Conservation (phyloP, 1,140 invertebrate genomes). For the Philaenus spumarius region DNA sequence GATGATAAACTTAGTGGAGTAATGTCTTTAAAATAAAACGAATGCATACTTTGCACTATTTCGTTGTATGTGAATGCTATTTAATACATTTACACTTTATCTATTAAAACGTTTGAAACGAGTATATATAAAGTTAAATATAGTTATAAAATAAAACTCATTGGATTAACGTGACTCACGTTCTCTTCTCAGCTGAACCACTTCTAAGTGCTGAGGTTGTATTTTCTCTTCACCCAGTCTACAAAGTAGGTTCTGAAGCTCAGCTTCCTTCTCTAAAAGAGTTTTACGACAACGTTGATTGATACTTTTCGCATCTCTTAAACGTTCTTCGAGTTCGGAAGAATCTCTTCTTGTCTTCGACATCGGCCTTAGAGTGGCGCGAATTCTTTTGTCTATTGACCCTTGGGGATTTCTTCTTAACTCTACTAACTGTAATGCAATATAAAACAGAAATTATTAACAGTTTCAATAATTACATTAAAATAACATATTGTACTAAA, state of each 20-base stretch:
- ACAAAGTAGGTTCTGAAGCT: conserved; percentile 56
- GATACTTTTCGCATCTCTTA: conserved; percentile 67
- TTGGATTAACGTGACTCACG: conserved; percentile 21
- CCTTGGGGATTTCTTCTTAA: conserved; percentile 81
- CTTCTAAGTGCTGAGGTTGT: conserved; percentile 11
- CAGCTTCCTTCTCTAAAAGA: conserved; percentile 69
- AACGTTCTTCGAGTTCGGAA: conserved; percentile 65
- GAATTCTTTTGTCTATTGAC: conserved; percentile 68
- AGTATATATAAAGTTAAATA: too few species aligned
- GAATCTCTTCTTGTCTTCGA: conserved; percentile 64
- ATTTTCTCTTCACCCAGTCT: conserved; percentile 37
- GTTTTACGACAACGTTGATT: conserved; percentile 73
- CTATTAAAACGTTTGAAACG: too few species aligned
- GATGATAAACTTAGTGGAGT: too few species aligned
- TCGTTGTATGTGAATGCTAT: too few species aligned
- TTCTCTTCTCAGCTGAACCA: conserved; percentile 23
- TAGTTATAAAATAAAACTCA: too few species aligned
- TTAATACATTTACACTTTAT: too few species aligned
- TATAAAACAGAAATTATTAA: too few species aligned
- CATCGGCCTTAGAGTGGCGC: conserved; percentile 69
- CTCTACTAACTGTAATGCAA: conserved; percentile 72
- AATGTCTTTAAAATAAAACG: too few species aligned
- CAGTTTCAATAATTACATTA: too few species aligned
- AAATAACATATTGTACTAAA: too few species aligned
- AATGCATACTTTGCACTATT: too few species aligned